Evolutionary conservation across 1,140 invertebrate species (phyloP).

Genomic region (Leptinotarsa texana): DNA sequence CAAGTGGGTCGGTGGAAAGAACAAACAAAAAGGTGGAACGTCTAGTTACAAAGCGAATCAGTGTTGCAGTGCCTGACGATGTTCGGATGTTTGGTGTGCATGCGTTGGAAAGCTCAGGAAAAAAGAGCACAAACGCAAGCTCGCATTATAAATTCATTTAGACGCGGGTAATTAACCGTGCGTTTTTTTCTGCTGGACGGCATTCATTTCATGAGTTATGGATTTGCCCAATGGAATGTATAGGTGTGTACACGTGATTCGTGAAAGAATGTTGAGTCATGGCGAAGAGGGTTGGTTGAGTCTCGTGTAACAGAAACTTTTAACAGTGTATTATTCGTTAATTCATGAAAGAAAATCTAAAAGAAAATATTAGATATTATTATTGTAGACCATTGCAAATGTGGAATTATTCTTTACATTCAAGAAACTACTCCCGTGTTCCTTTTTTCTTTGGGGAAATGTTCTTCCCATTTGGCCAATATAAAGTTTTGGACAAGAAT

Average conservation of each 20-base stretch:
- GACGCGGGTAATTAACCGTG: conserved; percentile 1
- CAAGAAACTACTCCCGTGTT: too few relatives aligned
- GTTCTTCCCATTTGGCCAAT: too few relatives aligned
- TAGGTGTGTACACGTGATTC: neutral
- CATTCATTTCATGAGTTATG: neutral
- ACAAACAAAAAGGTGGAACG: neutral
- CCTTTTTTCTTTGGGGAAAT: too few relatives aligned
- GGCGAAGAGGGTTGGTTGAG: too few relatives aligned
- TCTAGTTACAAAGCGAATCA: neutral
- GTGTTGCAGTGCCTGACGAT: conserved; percentile 1
- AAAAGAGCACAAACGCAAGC: neutral
- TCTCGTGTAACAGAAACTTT: too few relatives aligned
- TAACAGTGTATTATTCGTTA: too few relatives aligned
- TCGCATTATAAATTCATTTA: neutral
- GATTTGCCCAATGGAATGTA: neutral
- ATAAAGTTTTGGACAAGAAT: too few relatives aligned
- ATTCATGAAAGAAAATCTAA: too few relatives aligned
- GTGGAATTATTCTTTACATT: too few relatives aligned
- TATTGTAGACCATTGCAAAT: too few relatives aligned
- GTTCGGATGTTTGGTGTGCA: neutral
- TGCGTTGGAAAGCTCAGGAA: neutral
- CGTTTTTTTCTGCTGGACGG: neutral
- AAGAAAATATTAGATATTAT: too few relatives aligned
- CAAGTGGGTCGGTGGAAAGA: neutral
- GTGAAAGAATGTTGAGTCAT: too few relatives aligned